Evolutionary conservation across 2,797 vertebrate genomes (phyloP).

Genomic region (Cossypha niveicapilla): DNA sequence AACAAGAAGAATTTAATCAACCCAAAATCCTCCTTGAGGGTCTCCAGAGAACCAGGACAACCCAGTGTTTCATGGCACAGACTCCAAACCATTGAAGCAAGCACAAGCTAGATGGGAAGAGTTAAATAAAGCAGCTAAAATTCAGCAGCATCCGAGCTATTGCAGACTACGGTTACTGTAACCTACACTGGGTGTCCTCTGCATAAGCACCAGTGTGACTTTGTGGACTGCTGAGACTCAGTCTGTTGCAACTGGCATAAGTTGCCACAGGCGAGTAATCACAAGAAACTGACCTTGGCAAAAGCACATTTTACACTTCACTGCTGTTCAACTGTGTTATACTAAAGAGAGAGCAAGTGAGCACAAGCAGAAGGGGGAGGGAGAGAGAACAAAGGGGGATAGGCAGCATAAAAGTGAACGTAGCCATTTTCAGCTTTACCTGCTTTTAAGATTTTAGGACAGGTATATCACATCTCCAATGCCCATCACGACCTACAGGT

Average conservation of each 20-base stretch:
- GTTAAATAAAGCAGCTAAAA: constrained; percentile 64
- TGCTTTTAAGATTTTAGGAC: neutral
- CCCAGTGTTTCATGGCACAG: fast-evolving
- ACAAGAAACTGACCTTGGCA: constrained; percentile 78
- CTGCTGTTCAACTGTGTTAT: constrained; percentile 62
- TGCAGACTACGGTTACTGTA: constrained; percentile 42
- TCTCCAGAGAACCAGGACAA: neutral
- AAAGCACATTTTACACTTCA: constrained; percentile 75
- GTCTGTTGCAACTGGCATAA: constrained; percentile 76
- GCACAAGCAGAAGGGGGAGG: neutral
- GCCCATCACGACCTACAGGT: neutral
- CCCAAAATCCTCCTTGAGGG: neutral
- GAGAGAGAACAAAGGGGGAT: constrained; percentile 6
- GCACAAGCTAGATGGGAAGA: neutral
- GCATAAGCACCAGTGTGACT: constrained; percentile 69
- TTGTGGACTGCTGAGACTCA: constrained; percentile 73
- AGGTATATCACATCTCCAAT: neutral
- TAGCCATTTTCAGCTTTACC: constrained; percentile 7
- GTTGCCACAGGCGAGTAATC: constrained; percentile 71
- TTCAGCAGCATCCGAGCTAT: constrained; percentile 31
- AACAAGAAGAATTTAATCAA: neutral
- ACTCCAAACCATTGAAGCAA: neutral
- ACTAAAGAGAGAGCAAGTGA: constrained; percentile 65
- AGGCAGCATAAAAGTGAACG: neutral
- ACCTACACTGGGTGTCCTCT: constrained; percentile 67